Evolutionary conservation across 2,797 vertebrate genomes (phyloP), one percentile per base, ranked within the genome.

Genomic region (Erpetoichthys calabaricus): DNA sequence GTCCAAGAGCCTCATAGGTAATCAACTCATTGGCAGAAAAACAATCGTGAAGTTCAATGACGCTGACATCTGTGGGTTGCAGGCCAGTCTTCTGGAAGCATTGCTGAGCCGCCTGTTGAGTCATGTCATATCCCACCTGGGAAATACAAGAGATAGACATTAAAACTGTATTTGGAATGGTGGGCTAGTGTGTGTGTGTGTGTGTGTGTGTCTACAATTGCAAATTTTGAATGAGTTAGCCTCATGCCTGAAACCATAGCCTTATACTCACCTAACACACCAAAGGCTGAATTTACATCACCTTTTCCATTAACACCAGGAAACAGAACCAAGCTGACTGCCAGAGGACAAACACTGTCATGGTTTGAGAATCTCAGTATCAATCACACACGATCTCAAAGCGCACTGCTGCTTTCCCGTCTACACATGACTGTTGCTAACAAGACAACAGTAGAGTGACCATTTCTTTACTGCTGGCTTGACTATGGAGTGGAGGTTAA

Each of bases 1-100:
- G 82, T 6, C 93, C 92, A 60, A 99, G 67, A 7, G 93, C 94
- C 79, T 99, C 96, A 0, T 99, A 99, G 1, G 91, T 98, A 71
- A 98, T 79, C 8, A 98, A 83, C 70, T 99, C 96, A 53, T 94
- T 99, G 64, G 73, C 60, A 10, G 94, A 98, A 75, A 99, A 98
- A 69, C 94, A 99, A 69, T 99, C 96, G 1, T 99, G 96, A 62
- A 99, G 90, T 73, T 99, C 96, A 0, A 98, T 86, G 61, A 99
- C 94, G 3, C 93, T 67, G 1, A 99, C 70, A 51, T 97, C 89
- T 10, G 58, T 52, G 9, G 93, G 89, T 53, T 67, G 79, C 61
- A 99, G 64, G 9, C 89, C 87, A 1, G 87, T 64, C 1, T 77
- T 72, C 62, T 85, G 68, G 55, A 77, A 98, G 70, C 91, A 95